phyloP scores from a whole-genome alignment of 2,113 vertebrate genomes.

The Xiphophorus hellerii region DNA sequence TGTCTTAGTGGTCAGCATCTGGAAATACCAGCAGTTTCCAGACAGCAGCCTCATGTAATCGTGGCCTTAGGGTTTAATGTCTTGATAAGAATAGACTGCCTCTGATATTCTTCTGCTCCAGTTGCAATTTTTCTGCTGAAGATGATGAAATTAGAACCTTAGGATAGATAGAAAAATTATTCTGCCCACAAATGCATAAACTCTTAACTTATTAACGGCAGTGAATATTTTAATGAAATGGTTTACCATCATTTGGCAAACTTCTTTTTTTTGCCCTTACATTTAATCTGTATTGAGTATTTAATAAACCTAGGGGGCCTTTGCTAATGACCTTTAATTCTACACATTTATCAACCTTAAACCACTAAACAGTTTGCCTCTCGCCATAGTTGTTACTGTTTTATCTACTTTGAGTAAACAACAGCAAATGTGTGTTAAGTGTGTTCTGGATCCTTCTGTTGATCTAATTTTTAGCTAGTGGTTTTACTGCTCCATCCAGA shows the following conservation, averaged over 20 bases:
- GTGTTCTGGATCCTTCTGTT: constrained; percentile 3
- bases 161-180: too few relatives aligned
- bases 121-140: too few relatives aligned
- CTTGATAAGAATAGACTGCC: too few relatives aligned
- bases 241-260: neutral
- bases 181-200: neutral
- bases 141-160: neutral
- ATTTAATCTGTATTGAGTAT: neutral
- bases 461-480: constrained; percentile 20
- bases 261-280: neutral
- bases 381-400: neutral
- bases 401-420: constrained; percentile 10
- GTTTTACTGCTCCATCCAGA: constrained; percentile 12
- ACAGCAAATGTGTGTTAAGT: constrained; percentile 1
- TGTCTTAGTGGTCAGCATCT: too few relatives aligned
- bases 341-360: constrained; percentile 4
- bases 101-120: too few relatives aligned
- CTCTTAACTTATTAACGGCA: too few relatives aligned
- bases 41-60: too few relatives aligned
- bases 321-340: constrained; percentile 16
- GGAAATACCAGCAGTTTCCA: too few relatives aligned
- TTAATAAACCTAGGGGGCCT: neutral
- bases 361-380: neutral
- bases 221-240: too few relatives aligned
- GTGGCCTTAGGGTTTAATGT: too few relatives aligned